phyloP scores from a whole-genome alignment of 2,888 invertebrate genomes.

The Tenthredo amoena region DNA sequence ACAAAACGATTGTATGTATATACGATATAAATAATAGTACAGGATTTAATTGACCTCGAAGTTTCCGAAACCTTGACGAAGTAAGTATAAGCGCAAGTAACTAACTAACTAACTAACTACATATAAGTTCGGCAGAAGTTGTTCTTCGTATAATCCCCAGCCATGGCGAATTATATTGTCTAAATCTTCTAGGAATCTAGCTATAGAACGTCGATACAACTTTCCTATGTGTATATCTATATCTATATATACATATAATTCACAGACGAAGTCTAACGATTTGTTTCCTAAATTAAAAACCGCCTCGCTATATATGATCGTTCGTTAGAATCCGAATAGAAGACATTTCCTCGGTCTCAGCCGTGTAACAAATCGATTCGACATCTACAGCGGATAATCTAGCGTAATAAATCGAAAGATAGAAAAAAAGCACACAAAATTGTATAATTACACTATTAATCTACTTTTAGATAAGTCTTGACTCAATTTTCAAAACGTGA shows the following conservation, averaged over 20 bases:
- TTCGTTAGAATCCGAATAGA: not conserved
- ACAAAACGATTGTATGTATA: not conserved
- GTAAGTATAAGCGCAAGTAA: not conserved
- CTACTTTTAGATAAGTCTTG: not conserved
- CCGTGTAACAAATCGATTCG: not conserved
- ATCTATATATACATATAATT: not conserved
- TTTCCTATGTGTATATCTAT: not conserved
- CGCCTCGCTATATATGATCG: not conserved
- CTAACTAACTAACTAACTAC: not conserved
- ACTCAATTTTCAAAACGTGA: not conserved
- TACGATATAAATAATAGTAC: not conserved
- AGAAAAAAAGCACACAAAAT: not conserved
- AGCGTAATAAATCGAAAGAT: not conserved
- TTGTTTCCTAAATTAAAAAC: not conserved
- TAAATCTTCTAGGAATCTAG: not conserved
- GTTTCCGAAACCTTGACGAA: conserved; percentile 17
- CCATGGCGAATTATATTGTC: not conserved
- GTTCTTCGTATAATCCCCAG: not conserved
- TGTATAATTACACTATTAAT: not conserved
- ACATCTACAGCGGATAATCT: not conserved
- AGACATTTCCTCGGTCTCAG: not conserved
- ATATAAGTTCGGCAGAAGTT: not conserved
- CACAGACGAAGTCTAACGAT: not conserved
- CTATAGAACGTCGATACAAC: not conserved
- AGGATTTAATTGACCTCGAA: conserved; percentile 6